phyloP scores from a whole-genome alignment of 2,113 vertebrate genomes.

The Corydoras sp. region DNA sequence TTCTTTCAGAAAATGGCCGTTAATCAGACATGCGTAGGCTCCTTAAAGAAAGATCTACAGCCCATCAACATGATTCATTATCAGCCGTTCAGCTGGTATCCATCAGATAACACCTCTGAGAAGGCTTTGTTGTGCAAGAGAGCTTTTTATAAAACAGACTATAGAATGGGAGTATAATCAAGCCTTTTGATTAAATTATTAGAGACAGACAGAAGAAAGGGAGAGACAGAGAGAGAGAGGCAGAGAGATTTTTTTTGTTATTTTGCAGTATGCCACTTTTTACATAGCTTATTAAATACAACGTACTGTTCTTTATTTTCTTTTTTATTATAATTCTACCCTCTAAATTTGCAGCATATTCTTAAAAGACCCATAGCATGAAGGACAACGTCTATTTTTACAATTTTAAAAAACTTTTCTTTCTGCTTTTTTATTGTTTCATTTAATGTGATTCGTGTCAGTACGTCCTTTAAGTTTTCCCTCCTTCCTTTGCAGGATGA shows the following conservation, averaged over 20 bases:
- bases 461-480: background rate
- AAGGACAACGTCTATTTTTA: too few relatives aligned
- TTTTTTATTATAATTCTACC: too few relatives aligned
- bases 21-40: background rate
- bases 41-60: background rate
- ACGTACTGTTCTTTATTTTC: too few relatives aligned
- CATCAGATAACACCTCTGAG: background rate
- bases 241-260: background rate
- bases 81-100: background rate
- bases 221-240: constrained; percentile 6
- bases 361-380: too few relatives aligned
- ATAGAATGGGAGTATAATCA: background rate
- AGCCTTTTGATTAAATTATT: background rate
- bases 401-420: background rate
- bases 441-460: background rate
- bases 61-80: background rate
- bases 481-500: background rate
- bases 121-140: background rate
- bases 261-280: background rate
- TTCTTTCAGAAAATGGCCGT: background rate
- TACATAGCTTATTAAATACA: too few relatives aligned
- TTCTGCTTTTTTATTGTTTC: background rate
- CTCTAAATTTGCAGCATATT: too few relatives aligned
- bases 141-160: background rate
- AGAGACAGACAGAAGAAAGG: too few relatives aligned